phyloP scores from a whole-genome alignment of 2,113 vertebrate genomes.

The Spermophilus dauricus region DNA sequence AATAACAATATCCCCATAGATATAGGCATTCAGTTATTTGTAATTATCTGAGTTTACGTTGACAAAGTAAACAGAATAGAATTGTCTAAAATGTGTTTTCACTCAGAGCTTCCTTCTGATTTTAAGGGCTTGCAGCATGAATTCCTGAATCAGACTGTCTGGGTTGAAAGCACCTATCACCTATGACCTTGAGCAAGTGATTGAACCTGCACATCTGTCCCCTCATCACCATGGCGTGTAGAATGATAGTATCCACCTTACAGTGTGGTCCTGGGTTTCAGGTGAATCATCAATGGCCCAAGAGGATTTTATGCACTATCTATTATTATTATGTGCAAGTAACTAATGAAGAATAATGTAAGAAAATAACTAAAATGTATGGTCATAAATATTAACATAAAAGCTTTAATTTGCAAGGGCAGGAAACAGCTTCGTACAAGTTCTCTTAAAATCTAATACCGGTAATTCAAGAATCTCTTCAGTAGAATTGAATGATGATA shows the following conservation, averaged over 20 bases:
- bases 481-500: conserved; percentile 45
- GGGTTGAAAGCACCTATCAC: not conserved
- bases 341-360: not conserved
- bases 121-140: not conserved
- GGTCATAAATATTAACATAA: conserved; percentile 24
- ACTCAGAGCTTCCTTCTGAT: not conserved
- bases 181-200: not conserved
- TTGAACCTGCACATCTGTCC: not conserved
- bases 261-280: not conserved
- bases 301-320: not conserved
- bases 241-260: not conserved
- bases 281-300: not conserved
- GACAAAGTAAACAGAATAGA: not conserved
- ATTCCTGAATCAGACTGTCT: not conserved
- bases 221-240: not conserved
- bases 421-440: conserved; percentile 25
- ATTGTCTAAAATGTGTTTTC: not conserved
- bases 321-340: conserved; percentile 1
- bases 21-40: not conserved
- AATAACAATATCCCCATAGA: not conserved
- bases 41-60: not conserved
- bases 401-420: not conserved
- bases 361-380: conserved; percentile 43
- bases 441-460: conserved; percentile 43
- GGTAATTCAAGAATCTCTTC: conserved; percentile 11